Conservation (phyloP, 2,888 invertebrate species). For the Pocota personata region DNA sequence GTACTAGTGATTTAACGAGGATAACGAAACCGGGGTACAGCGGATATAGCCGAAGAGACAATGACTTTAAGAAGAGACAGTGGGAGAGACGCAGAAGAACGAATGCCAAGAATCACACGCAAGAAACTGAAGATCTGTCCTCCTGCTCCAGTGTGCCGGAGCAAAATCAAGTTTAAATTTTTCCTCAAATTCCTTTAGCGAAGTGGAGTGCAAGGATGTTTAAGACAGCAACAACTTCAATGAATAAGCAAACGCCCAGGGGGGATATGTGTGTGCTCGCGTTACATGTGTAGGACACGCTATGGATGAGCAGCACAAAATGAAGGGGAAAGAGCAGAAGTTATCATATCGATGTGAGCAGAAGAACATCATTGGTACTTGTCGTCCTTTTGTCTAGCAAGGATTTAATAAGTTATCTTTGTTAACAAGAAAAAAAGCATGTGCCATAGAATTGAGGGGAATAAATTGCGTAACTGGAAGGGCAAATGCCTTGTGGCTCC, state of each 20-base stretch:
- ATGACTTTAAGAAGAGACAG: constrained; percentile 35
- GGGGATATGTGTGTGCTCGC: constrained; percentile 11
- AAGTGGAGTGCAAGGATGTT: constrained; percentile 21
- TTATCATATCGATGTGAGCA: constrained; percentile 40
- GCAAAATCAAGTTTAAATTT: constrained; percentile 68
- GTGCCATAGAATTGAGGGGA: not conserved
- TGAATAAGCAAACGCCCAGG: constrained; percentile 51
- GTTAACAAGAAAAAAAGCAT: constrained; percentile 33
- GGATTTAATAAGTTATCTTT: constrained; percentile 65
- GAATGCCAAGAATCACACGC: constrained; percentile 69
- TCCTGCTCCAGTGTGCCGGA: not conserved
- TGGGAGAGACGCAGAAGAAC: constrained; percentile 34
- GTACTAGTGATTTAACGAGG: constrained; percentile 61
- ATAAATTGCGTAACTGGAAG: not conserved
- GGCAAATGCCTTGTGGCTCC: constrained; percentile 36
- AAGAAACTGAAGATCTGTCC: constrained; percentile 42
- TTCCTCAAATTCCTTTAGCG: constrained; percentile 55
- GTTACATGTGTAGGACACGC: constrained; percentile 53
- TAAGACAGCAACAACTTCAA: constrained; percentile 55
- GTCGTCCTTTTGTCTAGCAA: constrained; percentile 62
- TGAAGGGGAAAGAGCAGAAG: not conserved
- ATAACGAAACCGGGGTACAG: constrained; percentile 58
- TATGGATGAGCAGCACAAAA: constrained; percentile 1
- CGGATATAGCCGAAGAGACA: constrained; percentile 37
- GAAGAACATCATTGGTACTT: constrained; percentile 61